These are phyloP conservation scores for Apodemia duryi DNA, from an alignment of 2,888 invertebrate genomes.

Conservation along the genomic window DNA sequence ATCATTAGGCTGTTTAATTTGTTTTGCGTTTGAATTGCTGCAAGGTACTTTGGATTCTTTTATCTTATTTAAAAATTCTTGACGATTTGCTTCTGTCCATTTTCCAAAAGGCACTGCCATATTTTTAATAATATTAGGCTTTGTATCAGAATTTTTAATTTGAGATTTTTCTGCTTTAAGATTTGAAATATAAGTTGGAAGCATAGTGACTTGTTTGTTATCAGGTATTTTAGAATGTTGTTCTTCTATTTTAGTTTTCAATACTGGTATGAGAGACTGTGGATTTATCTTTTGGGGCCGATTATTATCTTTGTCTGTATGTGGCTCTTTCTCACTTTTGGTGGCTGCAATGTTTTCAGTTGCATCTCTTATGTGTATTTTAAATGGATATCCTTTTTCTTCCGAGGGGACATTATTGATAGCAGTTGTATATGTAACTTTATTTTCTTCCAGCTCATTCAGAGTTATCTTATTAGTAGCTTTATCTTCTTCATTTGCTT, in stretches of 20 bases:
- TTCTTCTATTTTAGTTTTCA: conserved; percentile 28
- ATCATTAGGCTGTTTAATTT: conserved; percentile 68
- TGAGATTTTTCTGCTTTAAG: conserved; percentile 21
- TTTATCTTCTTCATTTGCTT: neutral
- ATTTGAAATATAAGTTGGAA: conserved; percentile 25
- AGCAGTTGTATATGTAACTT: neutral
- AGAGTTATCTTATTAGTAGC: neutral
- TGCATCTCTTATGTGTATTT: conserved; percentile 1
- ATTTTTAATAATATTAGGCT: conserved; percentile 52
- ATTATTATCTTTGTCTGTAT: neutral
- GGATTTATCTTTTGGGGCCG: neutral
- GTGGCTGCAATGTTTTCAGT: conserved; percentile 11
- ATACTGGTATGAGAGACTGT: conserved; percentile 9
- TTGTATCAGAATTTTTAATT: conserved; percentile 34
- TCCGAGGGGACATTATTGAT: neutral
- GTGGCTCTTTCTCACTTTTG: neutral
- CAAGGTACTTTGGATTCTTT: conserved; percentile 57
- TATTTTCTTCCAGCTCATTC: neutral
- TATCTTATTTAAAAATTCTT: conserved; percentile 66
- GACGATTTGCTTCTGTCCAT: conserved; percentile 70
- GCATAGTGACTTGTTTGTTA: conserved; percentile 9
- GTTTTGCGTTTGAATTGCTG: conserved; percentile 53
- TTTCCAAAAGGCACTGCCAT: conserved; percentile 67
- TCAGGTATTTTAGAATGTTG: conserved; percentile 19
- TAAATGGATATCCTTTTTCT: neutral